Percentiles rank a stretch among this genome's conserved stretches.
These are phyloP conservation scores for Scopus umbretta DNA, from an alignment of 2,113 vertebrate species.

Conservation along the genomic window DNA sequence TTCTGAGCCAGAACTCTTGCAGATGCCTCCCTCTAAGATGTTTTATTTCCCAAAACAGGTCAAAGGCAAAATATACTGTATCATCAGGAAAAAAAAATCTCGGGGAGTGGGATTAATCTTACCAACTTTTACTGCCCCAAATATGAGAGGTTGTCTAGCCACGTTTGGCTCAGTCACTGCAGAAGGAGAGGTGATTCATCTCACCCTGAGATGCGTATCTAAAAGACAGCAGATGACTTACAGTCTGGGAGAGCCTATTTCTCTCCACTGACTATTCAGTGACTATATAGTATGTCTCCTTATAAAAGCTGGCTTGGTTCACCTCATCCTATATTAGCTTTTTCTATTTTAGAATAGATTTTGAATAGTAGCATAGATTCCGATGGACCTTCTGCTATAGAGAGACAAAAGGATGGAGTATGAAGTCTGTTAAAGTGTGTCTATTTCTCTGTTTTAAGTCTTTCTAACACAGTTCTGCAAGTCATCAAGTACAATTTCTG, in stretches of 20 bases:
- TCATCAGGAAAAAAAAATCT: neutral
- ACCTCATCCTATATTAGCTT: neutral
- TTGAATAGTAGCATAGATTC: neutral
- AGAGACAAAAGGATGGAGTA: neutral
- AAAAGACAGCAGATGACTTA: neutral
- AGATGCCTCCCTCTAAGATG: neutral
- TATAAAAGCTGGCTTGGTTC: neutral
- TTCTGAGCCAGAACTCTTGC: neutral
- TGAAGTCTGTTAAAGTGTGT: neutral
- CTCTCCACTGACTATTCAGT: neutral
- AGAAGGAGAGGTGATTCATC: constrained; percentile 4
- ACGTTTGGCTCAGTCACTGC: neutral
- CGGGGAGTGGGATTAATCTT: neutral
- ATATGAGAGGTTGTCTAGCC: neutral
- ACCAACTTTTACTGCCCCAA: neutral
- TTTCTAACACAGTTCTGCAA: neutral
- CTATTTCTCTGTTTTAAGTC: neutral
- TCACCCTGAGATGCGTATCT: neutral
- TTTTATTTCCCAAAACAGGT: neutral
- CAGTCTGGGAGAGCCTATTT: neutral
- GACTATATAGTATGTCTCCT: neutral
- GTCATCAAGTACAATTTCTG: neutral
- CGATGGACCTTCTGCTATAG: neutral
- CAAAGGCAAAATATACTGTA: neutral
- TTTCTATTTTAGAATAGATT: neutral